phyloP scores from a whole-genome alignment of 2,113 vertebrate genomes.

The Rhea pennata region DNA sequence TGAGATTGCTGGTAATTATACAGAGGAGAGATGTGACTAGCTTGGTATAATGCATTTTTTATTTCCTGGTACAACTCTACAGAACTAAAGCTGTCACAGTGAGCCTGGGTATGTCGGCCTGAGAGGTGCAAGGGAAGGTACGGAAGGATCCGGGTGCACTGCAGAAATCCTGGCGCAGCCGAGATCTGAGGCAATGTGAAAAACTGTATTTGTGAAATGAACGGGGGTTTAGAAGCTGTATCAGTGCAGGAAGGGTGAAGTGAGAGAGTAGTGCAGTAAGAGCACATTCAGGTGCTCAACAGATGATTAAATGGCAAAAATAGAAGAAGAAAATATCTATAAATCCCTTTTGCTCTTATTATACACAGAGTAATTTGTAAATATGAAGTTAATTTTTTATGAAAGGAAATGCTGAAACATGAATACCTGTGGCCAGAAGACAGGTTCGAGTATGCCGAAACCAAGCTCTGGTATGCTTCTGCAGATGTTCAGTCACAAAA shows the following conservation, averaged over 20 bases:
- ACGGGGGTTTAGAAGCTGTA: background rate
- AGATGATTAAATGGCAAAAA: background rate
- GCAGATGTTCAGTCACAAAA: background rate
- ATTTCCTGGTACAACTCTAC: background rate
- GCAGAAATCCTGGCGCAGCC: background rate
- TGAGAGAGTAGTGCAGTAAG: background rate
- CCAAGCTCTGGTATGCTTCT: background rate
- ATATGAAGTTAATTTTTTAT: background rate
- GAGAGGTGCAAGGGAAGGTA: accelerated
- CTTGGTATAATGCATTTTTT: background rate
- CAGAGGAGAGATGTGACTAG: background rate
- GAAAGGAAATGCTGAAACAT: background rate
- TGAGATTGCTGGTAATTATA: background rate
- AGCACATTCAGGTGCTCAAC: background rate
- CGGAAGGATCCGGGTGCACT: accelerated
- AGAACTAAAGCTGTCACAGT: background rate
- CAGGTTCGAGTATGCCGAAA: background rate
- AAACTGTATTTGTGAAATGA: background rate
- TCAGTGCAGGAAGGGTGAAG: background rate
- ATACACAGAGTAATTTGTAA: slow-evolving; percentile 18
- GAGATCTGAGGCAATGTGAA: background rate
- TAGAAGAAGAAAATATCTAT: background rate
- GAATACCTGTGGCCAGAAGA: background rate
- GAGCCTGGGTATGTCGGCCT: background rate
- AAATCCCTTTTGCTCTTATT: background rate